Evolutionary conservation across 1,140 invertebrate genomes (phyloP), one percentile per base, ranked within the genome.

Genomic region (Parapsyche elsis): DNA sequence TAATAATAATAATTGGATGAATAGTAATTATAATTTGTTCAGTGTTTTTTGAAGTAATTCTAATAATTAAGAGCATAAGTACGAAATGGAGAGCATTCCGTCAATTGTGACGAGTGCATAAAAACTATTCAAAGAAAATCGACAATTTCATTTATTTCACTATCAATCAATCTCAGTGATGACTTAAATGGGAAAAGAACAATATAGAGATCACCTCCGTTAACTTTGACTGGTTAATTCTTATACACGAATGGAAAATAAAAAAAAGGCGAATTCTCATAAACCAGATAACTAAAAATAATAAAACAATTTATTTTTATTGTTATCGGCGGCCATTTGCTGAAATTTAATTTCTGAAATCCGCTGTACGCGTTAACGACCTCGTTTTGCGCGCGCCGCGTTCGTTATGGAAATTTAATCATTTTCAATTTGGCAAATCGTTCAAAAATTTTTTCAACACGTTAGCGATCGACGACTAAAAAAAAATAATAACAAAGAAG

Each of bases 381-480:
- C 30, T 38, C 30, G 16, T 16, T 61, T 61, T 21, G 16, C 19
- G 57, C 21, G 57, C 57, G 57, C 57, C 30, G 30, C 7, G 57
- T 61, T 61, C 57, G 57, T 61, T 61, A 61, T 61, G 57, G 57
- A 61, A 61, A 61, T 61, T 61, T 61, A 61, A 61, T 61, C 57
- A 61, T 61, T 61, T 61, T 61, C 57, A 61, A 61, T 61, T 61
- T 61, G 57, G 57, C 57, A 21, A 21, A 61, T 61, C 57, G 57
- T 61, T 61, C 21, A 21, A 61, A 19, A 19, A 19, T 9, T 21
- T 21, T 61, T 61, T 61, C 16, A 21, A 9, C 14, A 16, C 57
- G 7, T 16, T 21, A 7, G 30, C 14, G 57, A 19, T 61, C 57
- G 9, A 61, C 9, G 57, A 7, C 16, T 1, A 61, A 61, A 53